Percentiles rank a stretch among this genome's conserved stretches.
phyloP scores from a whole-genome alignment of 2,888 invertebrate species.

The Synergus itoensis region DNA sequence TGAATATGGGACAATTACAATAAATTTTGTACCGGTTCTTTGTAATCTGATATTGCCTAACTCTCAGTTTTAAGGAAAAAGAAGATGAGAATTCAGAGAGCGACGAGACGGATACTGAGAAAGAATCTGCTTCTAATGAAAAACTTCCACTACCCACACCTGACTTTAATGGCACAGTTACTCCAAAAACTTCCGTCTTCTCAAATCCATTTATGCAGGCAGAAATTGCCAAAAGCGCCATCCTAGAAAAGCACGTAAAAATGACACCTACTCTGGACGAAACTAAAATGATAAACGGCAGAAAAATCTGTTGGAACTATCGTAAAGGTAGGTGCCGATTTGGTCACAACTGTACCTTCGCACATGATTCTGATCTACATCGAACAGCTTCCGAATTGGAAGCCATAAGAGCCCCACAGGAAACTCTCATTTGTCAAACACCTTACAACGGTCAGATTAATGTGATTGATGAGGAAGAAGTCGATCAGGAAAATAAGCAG shows the following conservation, averaged over 20 bases:
- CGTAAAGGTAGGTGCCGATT: constrained; percentile 93
- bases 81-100: constrained; percentile 53
- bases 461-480: constrained; percentile 74
- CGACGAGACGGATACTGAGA: constrained; percentile 47
- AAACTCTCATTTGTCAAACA: constrained; percentile 76
- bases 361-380: constrained; percentile 92
- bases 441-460: constrained; percentile 64
- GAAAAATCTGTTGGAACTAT: constrained; percentile 96
- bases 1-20: constrained; percentile 44
- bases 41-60: constrained; percentile 77
- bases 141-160: constrained; percentile 82
- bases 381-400: constrained; percentile 82
- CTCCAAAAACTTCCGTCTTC: constrained; percentile 87
- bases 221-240: constrained; percentile 91
- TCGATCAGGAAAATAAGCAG: constrained; percentile 79
- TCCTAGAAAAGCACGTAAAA: constrained; percentile 94
- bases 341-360: constrained; percentile 94
- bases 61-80: constrained; percentile 74
- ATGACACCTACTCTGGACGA: constrained; percentile 87
- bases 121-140: constrained; percentile 68
- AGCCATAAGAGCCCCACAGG: constrained; percentile 79
- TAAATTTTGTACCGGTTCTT: constrained; percentile 66
- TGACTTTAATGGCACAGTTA: constrained; percentile 80
- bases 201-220: constrained; percentile 92
- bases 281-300: constrained; percentile 90